Base-by-base conservation (phyloP, 2,888 invertebrate genomes). In the Yponomeuta malinellus region DNA sequence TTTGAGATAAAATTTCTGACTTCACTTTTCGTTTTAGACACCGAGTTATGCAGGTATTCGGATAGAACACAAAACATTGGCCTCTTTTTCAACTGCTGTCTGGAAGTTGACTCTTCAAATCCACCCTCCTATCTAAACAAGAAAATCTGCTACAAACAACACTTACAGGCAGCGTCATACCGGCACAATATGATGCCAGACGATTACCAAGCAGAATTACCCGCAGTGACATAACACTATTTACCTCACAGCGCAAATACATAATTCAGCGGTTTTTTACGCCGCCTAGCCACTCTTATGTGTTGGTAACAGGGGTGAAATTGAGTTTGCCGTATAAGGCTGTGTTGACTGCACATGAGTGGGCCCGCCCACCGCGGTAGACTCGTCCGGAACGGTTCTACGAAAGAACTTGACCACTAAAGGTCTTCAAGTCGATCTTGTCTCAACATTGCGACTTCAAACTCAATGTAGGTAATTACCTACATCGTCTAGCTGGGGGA, bases 281-380 rank as follows among this genome's bases (percentile, higher is more conserved):
- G n/a, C 31, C 29, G 31, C 12, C 64, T 9, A 8, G 31, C 64
- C 64, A 23, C 64, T 64, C 64, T 64, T 29, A 64, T 23, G 31
- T 31, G 29, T 31, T 29, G 64, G 31, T 64, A 64, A 64, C 29
- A 64, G 64, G 65, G 31, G 10, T 65, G 65, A 65, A 65, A 31
- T 29, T 29, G 33, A 65, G 31, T 31, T 65, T 65, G 65, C 65
- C 29, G 29, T 65, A 29, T 31, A 65, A 33, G 33, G 65, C 52
- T 15, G 52, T 59, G 52, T 43, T 43, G 43, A 43, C 43, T 59
- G 52, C 52, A 59, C 52, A 59, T 59, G 52, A 15, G 52, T 59
- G 52, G 69, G 72, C 66, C 72, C 72, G 72, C 72, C 70, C 72
- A 72, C 72, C 29, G 23, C 59, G 72, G 48, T 63, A 31, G 63